Percentiles rank a stretch among this genome's conserved stretches.
Evolutionary conservation across 2,113 vertebrate genomes (phyloP).

Genomic region (Apodemus speciosus): DNA sequence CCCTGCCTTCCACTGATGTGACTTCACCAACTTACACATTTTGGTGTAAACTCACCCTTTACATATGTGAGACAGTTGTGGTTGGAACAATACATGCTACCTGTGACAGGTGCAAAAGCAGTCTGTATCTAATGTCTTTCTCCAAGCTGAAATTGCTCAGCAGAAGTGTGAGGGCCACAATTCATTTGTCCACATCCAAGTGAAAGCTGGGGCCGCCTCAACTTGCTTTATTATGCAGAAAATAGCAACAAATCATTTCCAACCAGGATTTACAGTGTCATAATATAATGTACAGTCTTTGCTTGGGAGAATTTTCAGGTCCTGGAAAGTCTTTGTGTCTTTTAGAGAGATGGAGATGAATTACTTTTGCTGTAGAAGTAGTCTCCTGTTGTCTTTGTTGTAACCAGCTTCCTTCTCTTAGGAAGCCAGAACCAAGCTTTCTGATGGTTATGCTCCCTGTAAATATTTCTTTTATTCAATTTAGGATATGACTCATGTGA

Average conservation of each 20-base stretch:
- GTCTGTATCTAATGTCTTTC: no score
- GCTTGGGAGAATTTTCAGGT: not conserved
- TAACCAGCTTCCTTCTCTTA: not conserved
- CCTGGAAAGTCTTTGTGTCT: not conserved
- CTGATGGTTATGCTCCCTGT: not conserved
- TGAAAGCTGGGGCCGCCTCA: not conserved
- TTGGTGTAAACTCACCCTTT: not conserved
- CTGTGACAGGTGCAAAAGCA: rapidly evolving
- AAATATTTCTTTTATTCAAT: not conserved
- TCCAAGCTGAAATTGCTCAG: not conserved
- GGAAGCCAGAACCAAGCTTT: not conserved
- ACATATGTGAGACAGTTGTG: not conserved
- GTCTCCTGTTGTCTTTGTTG: not conserved
- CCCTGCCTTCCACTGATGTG: not conserved
- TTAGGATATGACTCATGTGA: not conserved
- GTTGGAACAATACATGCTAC: rapidly evolving
- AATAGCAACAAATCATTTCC: not conserved
- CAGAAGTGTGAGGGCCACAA: not conserved
- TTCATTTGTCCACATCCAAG: not conserved
- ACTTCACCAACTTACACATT: not conserved
- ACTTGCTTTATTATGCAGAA: not conserved
- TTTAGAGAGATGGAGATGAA: not conserved
- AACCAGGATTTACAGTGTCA: not conserved
- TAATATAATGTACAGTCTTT: not conserved
- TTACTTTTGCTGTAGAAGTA: not conserved